phyloP scores from a whole-genome alignment of 2,797 vertebrate genomes.

The Adelosebastes latens region DNA sequence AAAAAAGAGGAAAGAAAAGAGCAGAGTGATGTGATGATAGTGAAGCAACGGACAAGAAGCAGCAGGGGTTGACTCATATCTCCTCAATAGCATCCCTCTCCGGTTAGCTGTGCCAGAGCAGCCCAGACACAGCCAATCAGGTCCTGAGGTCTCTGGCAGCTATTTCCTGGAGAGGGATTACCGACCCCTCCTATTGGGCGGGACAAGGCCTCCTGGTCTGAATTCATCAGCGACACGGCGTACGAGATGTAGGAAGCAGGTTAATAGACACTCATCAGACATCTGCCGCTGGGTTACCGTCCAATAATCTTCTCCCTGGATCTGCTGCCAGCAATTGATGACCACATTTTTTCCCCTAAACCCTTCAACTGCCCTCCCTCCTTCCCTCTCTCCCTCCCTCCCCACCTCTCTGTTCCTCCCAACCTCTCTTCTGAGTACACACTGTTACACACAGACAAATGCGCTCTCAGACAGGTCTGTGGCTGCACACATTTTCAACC shows the following conservation, averaged over 20 bases:
- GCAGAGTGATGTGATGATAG: slow-evolving; percentile 22
- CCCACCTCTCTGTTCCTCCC: slow-evolving; percentile 44
- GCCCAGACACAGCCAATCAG: slow-evolving; percentile 78
- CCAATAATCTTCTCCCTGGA: slow-evolving; percentile 86
- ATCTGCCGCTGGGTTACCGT: slow-evolving; percentile 86
- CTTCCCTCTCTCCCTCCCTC: slow-evolving; percentile 17
- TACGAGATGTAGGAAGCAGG: slow-evolving; percentile 85
- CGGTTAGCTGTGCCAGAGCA: slow-evolving; percentile 74
- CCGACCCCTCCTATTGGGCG: slow-evolving; percentile 82
- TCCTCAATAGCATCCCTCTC: slow-evolving; percentile 45
- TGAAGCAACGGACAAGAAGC: slow-evolving; percentile 43
- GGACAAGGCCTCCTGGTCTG: slow-evolving; percentile 86
- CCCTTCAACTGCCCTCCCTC: slow-evolving; percentile 66
- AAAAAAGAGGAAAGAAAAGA: slow-evolving; percentile 15
- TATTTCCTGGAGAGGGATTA: slow-evolving; percentile 84
- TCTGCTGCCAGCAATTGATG: slow-evolving; percentile 87
- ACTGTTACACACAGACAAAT: slow-evolving; percentile 46
- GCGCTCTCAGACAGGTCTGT: slow-evolving; percentile 26
- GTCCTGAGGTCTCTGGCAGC: slow-evolving; percentile 75
- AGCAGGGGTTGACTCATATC: slow-evolving; percentile 68
- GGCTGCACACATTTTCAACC: slow-evolving; percentile 38
- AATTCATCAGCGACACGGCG: slow-evolving; percentile 82
- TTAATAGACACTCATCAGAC: slow-evolving; percentile 90
- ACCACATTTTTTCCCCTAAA: slow-evolving; percentile 80
- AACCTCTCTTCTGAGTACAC: slow-evolving; percentile 44